A percentile compares a stretch with the other conserved stretches of the same genome.
Conservation (phyloP, 1,140 invertebrate species). For the Eciton burchellii region DNA sequence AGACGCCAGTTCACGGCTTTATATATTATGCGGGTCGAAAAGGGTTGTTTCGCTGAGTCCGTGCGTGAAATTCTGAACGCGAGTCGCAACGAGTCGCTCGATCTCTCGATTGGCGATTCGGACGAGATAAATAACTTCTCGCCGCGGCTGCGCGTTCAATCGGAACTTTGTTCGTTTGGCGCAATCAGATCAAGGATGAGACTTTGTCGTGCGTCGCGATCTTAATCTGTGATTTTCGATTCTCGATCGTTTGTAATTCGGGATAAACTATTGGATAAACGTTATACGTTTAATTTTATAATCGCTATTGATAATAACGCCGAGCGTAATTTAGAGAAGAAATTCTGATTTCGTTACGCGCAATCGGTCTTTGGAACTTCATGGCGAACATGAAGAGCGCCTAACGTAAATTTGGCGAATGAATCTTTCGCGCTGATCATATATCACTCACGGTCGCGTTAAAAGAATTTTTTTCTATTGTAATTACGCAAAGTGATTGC, state of each 20-base stretch:
- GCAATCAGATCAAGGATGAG: too few species aligned
- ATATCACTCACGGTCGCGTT: background rate
- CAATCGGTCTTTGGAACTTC: background rate
- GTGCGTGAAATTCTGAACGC: slow-evolving; percentile 31
- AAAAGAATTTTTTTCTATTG: slow-evolving; percentile 2
- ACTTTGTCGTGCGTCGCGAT: too few species aligned
- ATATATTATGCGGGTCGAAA: slow-evolving; percentile 32
- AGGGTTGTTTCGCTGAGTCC: background rate
- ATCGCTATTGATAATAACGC: too few species aligned
- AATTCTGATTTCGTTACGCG: background rate
- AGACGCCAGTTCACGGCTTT: slow-evolving; percentile 10
- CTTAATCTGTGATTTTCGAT: too few species aligned
- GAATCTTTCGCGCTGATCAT: background rate
- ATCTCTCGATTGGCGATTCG: background rate
- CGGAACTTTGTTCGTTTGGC: too few species aligned
- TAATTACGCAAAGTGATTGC: slow-evolving; percentile 18
- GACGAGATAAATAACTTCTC: slow-evolving; percentile 3
- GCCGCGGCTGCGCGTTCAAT: too few species aligned
- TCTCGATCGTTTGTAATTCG: too few species aligned
- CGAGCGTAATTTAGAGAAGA: background rate
- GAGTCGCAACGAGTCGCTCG: background rate
- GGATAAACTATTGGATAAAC: too few species aligned
- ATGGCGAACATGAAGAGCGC: background rate
- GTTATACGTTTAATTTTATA: too few species aligned
- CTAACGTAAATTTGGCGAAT: background rate